Evolutionary conservation across 2,113 vertebrate species (phyloP).

Genomic region (Callipepla squamata): DNA sequence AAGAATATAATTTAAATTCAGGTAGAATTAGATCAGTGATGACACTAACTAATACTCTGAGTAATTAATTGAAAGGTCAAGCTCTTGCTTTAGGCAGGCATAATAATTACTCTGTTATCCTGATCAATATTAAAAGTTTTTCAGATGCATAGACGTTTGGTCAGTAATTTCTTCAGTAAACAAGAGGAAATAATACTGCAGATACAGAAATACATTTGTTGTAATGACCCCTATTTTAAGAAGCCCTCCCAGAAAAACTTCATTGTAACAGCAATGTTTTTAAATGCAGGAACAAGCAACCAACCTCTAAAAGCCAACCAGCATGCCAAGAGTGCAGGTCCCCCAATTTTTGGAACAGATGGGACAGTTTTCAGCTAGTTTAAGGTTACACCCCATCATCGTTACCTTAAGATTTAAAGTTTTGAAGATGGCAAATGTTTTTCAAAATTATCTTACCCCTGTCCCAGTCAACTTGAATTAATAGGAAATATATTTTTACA

Average conservation of each 20-base stretch:
- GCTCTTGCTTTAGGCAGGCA: background rate
- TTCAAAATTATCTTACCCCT: background rate
- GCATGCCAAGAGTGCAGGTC: background rate
- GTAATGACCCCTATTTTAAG: background rate
- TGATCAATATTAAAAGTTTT: background rate
- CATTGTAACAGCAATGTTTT: background rate
- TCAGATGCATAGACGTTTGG: background rate
- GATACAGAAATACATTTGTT: background rate
- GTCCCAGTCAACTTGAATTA: background rate
- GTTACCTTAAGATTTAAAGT: too few species aligned
- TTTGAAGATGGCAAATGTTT: background rate
- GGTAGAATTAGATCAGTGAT: background rate
- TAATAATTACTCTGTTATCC: background rate
- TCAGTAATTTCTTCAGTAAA: constrained; percentile 15
- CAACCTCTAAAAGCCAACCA: background rate
- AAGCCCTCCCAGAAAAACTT: background rate
- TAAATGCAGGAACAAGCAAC: background rate
- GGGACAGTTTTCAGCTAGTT: background rate
- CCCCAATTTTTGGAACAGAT: background rate
- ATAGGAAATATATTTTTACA: background rate
- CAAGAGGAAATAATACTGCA: background rate
- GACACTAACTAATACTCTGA: background rate
- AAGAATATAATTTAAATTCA: background rate
- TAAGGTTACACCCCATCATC: background rate
- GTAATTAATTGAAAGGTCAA: background rate